A percentile compares a stretch with the other conserved stretches of the same genome.
These are phyloP conservation scores for Coleophora deauratella DNA, from an alignment of 2,888 invertebrate genomes.

Conservation along the genomic window DNA sequence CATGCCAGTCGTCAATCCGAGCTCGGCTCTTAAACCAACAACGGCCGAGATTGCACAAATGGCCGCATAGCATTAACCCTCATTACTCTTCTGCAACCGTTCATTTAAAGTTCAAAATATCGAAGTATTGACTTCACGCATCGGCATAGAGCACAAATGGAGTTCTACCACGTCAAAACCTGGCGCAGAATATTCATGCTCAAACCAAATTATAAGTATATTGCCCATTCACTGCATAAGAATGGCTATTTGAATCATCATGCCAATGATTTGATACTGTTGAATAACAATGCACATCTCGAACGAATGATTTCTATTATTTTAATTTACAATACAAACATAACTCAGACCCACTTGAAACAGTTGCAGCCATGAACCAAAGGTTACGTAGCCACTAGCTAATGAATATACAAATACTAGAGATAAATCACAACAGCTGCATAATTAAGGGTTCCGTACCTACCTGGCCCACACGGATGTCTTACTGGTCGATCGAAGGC, in stretches of 20 bases:
- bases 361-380: no score
- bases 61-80: conserved; percentile 59
- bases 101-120: conserved; percentile 18
- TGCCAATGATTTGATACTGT: conserved; percentile 56
- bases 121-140: conserved; percentile 17
- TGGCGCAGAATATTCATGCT: conserved; percentile 25
- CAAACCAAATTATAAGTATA: conserved; percentile 26
- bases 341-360: no score
- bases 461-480: conserved; percentile 28
- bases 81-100: conserved; percentile 45
- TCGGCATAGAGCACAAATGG: conserved; percentile 17
- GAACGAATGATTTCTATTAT: no score
- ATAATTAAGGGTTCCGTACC: conserved; percentile 17
- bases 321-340: no score
- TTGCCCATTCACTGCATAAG: conserved; percentile 23
- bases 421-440: conserved; percentile 16
- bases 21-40: conserved; percentile 55
- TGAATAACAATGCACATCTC: conserved; percentile 30
- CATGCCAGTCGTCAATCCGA: conserved; percentile 52
- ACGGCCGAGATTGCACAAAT: conserved; percentile 59
- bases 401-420: conserved; percentile 6
- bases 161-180: conserved; percentile 1
- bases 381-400: no score
- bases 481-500: conserved; percentile 22
- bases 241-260: conserved; percentile 31